These are phyloP conservation scores for Cirrhinus mrigala DNA, from an alignment of 2,797 vertebrate genomes.

Conservation along the genomic window DNA sequence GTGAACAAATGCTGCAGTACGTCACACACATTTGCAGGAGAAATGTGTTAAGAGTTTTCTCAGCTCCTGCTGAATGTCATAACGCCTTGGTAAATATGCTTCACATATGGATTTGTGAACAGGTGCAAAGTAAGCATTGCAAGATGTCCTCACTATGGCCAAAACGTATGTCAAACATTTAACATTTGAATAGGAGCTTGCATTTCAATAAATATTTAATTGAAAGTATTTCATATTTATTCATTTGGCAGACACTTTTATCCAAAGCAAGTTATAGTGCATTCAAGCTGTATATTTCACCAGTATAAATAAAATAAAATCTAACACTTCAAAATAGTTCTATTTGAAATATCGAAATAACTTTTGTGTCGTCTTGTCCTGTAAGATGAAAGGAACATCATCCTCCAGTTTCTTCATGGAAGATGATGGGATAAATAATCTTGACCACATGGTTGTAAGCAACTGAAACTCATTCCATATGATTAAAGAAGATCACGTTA, in stretches of 20 bases:
- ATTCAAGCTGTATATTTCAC: not conserved
- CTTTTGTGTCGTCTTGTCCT: constrained; percentile 1
- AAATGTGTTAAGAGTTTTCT: constrained; percentile 62
- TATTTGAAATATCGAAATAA: not conserved
- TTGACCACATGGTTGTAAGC: constrained; percentile 15
- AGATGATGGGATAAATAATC: constrained; percentile 31
- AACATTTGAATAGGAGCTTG: not conserved
- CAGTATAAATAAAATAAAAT: not conserved
- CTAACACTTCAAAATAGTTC: not conserved
- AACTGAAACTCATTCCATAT: constrained; percentile 34
- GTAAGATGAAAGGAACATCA: constrained; percentile 31
- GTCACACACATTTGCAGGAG: constrained; percentile 65
- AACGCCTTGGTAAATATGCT: constrained; percentile 67
- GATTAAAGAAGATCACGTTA: constrained; percentile 24
- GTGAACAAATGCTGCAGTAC: constrained; percentile 64
- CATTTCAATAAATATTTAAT: not conserved
- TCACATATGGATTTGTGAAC: constrained; percentile 69
- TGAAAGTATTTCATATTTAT: not conserved
- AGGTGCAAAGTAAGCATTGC: constrained; percentile 59
- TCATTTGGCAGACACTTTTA: not conserved
- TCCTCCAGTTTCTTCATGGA: not conserved
- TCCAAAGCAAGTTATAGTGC: not conserved
- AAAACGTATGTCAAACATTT: not conserved
- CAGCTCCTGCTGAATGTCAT: constrained; percentile 70
- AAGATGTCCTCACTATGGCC: constrained; percentile 32